Evolutionary conservation across 1,140 invertebrate genomes (phyloP), one percentile per base, ranked within the genome.

Genomic region (Zaprionus gabonicus): DNA sequence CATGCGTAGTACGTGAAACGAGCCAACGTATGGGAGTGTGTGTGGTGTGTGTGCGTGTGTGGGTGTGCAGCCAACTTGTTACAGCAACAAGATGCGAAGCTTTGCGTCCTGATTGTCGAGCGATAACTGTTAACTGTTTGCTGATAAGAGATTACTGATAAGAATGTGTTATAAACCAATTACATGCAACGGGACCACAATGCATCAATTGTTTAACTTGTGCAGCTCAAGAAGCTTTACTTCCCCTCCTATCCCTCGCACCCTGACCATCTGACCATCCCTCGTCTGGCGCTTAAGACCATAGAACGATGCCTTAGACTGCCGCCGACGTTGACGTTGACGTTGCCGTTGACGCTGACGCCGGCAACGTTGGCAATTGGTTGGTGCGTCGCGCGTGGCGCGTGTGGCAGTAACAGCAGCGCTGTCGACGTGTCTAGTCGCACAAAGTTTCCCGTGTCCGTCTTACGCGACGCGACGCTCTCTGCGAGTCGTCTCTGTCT

Each of bases 351-450:
- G 57, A 12, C 64, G 71, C 10, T 57, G 71, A 28, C 66, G 71
- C 34, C 67, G 56, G 44, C 57, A 46, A 46, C 41, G 23, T 64
- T 66, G 56, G 56, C 63, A 58, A 58, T 60, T 71, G 63, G 68
- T 73, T 70, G 64, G 78, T 73, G 67, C 65, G 70, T 58, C 76
- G 65, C 34, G 67, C 55, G 68, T 57, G 63, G 36, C 62, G 70
- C 60, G 74, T 71, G 85, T 78, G 82, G 79, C 87, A 87, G 84
- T 87, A 87, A 84, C 81, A 88, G 81, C 87, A 81, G 81, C 80
- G 84, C 84, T 73, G 78, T 87, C 75, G 81, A 88, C 84, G 84
- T 87, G 84, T 88, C 83, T 79, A 83, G 83, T 88, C 83, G 83
- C 76, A 87, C 60, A 87, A 46, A 80, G 55, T 88, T 83, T 88